Conservation (phyloP, 2,113 vertebrate species). For the Anarhynchus alexandrinus region DNA sequence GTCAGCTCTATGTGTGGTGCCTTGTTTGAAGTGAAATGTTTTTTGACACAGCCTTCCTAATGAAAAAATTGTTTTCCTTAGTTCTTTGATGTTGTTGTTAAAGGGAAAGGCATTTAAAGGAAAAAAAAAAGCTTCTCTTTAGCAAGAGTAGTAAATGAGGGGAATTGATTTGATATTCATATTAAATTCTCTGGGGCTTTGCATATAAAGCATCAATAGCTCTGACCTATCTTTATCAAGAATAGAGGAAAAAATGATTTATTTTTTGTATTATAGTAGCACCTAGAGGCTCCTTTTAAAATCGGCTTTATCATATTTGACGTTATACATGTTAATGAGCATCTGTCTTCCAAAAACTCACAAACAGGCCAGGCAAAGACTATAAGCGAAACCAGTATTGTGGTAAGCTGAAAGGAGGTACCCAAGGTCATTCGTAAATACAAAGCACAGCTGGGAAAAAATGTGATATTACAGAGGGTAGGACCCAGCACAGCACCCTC, state of each 20-base stretch:
- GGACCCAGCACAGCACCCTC: neutral
- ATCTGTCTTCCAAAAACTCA: neutral
- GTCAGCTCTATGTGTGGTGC: slow-evolving; percentile 3
- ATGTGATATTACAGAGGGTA: neutral
- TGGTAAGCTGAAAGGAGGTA: neutral
- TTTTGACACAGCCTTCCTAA: neutral
- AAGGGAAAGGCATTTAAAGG: neutral
- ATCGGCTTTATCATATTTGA: neutral
- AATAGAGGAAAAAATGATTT: neutral
- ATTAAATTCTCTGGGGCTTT: neutral
- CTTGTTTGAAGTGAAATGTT: slow-evolving; percentile 39
- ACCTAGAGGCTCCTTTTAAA: slow-evolving; percentile 1
- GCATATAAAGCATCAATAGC: neutral
- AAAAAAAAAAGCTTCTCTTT: neutral
- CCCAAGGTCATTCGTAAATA: neutral
- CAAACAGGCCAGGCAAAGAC: neutral
- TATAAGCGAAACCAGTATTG: neutral
- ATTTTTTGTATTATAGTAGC: neutral
- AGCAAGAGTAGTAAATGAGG: neutral
- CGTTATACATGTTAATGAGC: neutral
- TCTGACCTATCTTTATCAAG: neutral
- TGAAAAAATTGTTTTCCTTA: slow-evolving; percentile 16
- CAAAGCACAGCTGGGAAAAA: neutral
- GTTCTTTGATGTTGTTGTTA: slow-evolving; percentile 37
- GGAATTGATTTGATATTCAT: neutral